Evolutionary conservation across 2,797 vertebrate genomes (phyloP).

Genomic region (Enteromius fasciolatus): DNA sequence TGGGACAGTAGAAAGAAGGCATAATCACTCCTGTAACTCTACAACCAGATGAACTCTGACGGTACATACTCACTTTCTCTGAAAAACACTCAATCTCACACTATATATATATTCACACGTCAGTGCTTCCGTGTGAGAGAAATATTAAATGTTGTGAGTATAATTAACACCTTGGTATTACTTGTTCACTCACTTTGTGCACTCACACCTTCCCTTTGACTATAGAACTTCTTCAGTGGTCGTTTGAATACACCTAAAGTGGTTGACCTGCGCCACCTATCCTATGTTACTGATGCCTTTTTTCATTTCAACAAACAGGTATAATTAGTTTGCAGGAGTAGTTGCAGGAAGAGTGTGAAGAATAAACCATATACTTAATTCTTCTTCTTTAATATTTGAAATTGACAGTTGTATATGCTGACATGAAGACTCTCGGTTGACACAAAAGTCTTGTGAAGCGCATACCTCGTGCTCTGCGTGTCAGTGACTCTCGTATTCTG

Average conservation of each 20-base stretch:
- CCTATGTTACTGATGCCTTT: neutral
- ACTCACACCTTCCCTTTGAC: neutral
- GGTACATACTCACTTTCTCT: constrained; percentile 1
- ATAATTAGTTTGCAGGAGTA: neutral
- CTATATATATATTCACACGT: constrained; percentile 34
- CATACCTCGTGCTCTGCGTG: no score
- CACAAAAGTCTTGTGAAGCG: neutral
- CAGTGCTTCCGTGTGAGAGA: constrained; percentile 12
- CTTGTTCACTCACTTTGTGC: neutral
- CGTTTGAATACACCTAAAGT: neutral
- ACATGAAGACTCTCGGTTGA: neutral
- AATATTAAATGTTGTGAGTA: constrained; percentile 19
- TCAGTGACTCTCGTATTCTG: neutral
- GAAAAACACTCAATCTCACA: constrained; percentile 21
- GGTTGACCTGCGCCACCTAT: neutral
- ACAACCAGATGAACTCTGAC: constrained; percentile 1
- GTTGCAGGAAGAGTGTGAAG: neutral
- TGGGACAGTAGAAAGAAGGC: neutral
- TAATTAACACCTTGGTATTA: constrained; percentile 4
- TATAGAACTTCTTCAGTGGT: neutral
- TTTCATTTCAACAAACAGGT: neutral
- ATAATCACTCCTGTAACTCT: neutral
- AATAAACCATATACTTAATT: neutral
- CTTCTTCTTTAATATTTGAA: neutral
- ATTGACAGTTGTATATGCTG: neutral